Base-by-base conservation (phyloP, 2,797 vertebrate species). In the Labroides dimidiatus region DNA sequence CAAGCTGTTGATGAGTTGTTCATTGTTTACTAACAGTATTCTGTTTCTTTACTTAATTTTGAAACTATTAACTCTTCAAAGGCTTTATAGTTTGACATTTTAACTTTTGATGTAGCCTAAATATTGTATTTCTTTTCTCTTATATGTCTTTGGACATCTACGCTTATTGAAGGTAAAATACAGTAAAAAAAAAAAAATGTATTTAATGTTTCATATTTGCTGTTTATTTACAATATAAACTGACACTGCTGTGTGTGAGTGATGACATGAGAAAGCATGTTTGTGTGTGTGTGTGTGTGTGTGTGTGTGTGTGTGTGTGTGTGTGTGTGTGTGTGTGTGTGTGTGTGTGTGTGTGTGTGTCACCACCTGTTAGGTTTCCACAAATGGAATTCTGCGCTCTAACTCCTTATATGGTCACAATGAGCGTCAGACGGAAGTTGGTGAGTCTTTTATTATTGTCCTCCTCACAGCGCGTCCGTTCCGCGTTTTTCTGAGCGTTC, bases 371-470 rank as follows among this genome's bases (percentile, higher is more conserved):
- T 66, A 47, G 39, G 63, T 61, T 9, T 55, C 24, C 72, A 73
- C 72, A 83, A 84, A 78, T 67, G 88, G 90, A 87, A 87, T 64
- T 79, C 44, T 36, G 47, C 86, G 62, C 72, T 92, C 64, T n/a
- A 47, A 30, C 67, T 70, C 93, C 93, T 88, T 91, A 80, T 92
- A 58, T 88, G 92, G 94, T 72, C 83, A 91, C 79, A 57, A 49
- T 63, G 70, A 57, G 80, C 48, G 42, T 53, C 64, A 57, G 59
- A 5, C 67, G 93, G 93, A 93, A 91, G 54, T 81, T 15, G 57
- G 90, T 92, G 90, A 87, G 49, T 49, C 92, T 14, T 76, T 52
- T 90, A 90, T 93, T 92, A 91, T 89, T 76, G 81, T 93, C 87
- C 87, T 21, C 23, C 19, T 1, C 0, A 0, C 0, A 1, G 41